Evolutionary conservation across 2,797 vertebrate genomes (phyloP).

Genomic region (Tadarida brasiliensis): DNA sequence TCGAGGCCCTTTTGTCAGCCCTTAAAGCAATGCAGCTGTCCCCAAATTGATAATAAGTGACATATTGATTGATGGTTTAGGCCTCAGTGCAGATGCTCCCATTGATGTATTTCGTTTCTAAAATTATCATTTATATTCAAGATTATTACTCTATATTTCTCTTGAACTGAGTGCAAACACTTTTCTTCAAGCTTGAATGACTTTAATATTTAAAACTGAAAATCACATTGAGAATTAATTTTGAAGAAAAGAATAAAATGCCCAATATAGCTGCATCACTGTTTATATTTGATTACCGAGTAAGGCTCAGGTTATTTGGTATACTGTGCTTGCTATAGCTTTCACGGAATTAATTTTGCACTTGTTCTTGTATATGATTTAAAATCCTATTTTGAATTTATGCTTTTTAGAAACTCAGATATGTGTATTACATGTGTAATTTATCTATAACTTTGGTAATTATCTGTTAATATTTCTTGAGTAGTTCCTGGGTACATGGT

Average conservation of each 20-base stretch:
- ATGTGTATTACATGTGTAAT: neutral
- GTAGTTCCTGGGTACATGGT: neutral
- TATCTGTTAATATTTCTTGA: slow-evolving; percentile 63
- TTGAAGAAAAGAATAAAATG: slow-evolving; percentile 54
- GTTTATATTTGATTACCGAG: slow-evolving; percentile 50
- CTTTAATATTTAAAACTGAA: slow-evolving; percentile 67
- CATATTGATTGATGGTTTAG: slow-evolving; percentile 33
- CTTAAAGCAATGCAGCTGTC: neutral
- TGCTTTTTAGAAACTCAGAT: slow-evolving; percentile 12
- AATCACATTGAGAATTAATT: slow-evolving; percentile 58
- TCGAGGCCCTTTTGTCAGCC: neutral
- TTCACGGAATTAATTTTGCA: slow-evolving; percentile 42
- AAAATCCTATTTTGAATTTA: slow-evolving; percentile 48
- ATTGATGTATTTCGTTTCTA: slow-evolving; percentile 24
- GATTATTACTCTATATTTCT: slow-evolving; percentile 42
- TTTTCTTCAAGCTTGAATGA: slow-evolving; percentile 67
- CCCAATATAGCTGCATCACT: neutral
- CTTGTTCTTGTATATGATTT: slow-evolving; percentile 28
- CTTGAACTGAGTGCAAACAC: neutral
- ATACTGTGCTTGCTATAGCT: neutral
- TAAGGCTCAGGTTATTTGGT: neutral
- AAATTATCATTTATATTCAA: slow-evolving; percentile 61
- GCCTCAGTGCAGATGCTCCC: neutral
- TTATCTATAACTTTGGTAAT: slow-evolving; percentile 49
- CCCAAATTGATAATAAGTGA: slow-evolving; percentile 37